Conservation (phyloP, 2,113 vertebrate species). For the human region GRCh38 chr15:50429501-50430000, state of each 20-base stretch:
- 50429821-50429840: not conserved
- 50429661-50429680: no score
- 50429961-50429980: not conserved
- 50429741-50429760: not conserved
- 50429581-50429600: no score
- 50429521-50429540: not conserved
- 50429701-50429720: not conserved
- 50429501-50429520: not conserved
- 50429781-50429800: not conserved
- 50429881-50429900: not conserved
- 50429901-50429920: not conserved
- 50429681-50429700: not conserved
- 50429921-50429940: not conserved
- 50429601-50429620: no score
- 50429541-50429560: not conserved
- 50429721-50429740: not conserved
- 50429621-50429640: no score
- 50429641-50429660: no score
- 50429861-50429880: not conserved
- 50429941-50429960: not conserved
- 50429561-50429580: no score
- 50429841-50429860: not conserved
- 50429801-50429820: not conserved
- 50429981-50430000: constrained; percentile 11
- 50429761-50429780: not conserved